Evolutionary conservation across 2,797 vertebrate genomes (phyloP).

Genomic region (Setipinna tenuifilis): DNA sequence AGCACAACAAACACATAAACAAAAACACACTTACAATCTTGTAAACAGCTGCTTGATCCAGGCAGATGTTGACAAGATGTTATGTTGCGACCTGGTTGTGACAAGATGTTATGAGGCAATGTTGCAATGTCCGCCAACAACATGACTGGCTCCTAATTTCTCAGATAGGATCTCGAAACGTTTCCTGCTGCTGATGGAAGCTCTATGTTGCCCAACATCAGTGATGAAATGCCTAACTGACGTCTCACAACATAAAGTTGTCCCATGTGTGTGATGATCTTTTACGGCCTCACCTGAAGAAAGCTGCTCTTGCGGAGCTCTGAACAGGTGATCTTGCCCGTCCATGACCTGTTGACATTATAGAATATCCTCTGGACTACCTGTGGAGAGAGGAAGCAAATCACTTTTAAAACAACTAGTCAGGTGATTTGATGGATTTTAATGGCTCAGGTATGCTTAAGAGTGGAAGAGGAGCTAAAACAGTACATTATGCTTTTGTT

Average conservation of each 20-base stretch:
- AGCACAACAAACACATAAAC: background rate
- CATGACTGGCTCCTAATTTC: too few relatives aligned
- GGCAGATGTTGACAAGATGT: background rate
- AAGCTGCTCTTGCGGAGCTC: slow-evolving; percentile 94
- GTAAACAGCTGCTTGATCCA: background rate
- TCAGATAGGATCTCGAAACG: too few relatives aligned
- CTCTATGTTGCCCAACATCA: too few relatives aligned
- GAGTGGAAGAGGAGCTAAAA: background rate
- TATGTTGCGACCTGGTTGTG: background rate
- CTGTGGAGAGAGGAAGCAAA: slow-evolving; percentile 67
- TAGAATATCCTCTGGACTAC: slow-evolving; percentile 98
- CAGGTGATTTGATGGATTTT: background rate
- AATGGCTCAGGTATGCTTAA: background rate
- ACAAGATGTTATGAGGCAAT: too few relatives aligned
- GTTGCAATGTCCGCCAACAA: too few relatives aligned
- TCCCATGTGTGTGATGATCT: too few relatives aligned
- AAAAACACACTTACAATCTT: background rate
- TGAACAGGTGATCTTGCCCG: slow-evolving; percentile 85
- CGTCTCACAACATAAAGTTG: too few relatives aligned
- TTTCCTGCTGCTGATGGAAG: too few relatives aligned
- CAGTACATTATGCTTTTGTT: background rate
- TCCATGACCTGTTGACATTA: slow-evolving; percentile 93
- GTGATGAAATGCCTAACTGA: too few relatives aligned
- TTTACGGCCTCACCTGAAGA: slow-evolving; percentile 79
- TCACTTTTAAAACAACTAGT: background rate